These are phyloP conservation scores for Xiphophorus couchianus DNA, from an alignment of 2,113 vertebrate genomes.

Conservation along the genomic window DNA sequence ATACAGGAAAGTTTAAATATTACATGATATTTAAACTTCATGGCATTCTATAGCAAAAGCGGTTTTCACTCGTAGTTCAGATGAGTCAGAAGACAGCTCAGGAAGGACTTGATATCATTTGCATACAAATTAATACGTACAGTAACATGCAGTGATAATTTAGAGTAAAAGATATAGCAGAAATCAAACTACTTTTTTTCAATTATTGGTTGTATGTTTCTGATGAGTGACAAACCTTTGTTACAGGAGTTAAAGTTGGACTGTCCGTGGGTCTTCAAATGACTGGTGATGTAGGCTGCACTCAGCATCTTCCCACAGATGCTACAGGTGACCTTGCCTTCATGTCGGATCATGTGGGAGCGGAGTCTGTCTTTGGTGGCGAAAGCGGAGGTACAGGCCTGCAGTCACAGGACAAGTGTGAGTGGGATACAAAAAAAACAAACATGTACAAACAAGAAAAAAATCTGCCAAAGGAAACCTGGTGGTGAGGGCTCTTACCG, in stretches of 20 bases:
- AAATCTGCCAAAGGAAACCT: not conserved
- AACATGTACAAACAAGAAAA: not conserved
- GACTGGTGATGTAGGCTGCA: conserved; percentile 98
- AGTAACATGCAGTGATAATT: not conserved
- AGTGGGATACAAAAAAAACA: not conserved
- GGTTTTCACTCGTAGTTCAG: too few species aligned
- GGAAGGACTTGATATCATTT: too few species aligned
- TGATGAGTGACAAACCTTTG: conserved; percentile 85
- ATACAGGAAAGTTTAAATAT: too few species aligned
- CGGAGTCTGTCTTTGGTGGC: conserved; percentile 99
- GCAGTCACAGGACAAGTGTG: conserved; percentile 37
- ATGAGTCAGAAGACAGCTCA: too few species aligned
- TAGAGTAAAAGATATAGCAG: not conserved
- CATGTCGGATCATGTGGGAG: conserved; percentile 98
- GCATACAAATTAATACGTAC: not conserved
- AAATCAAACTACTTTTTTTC: not conserved
- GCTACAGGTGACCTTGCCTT: conserved; percentile 98
- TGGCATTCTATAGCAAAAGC: too few species aligned
- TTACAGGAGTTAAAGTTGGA: conserved; percentile 95
- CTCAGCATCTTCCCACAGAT: conserved; percentile 99
- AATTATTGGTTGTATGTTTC: not conserved
- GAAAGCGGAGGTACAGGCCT: conserved; percentile 99
- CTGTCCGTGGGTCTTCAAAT: conserved; percentile 98
- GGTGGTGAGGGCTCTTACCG: conserved; percentile 72
- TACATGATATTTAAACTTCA: too few species aligned